These are phyloP conservation scores for Ceratina calcarata DNA, from an alignment of 1,140 invertebrate genomes.

Conservation along the genomic window DNA sequence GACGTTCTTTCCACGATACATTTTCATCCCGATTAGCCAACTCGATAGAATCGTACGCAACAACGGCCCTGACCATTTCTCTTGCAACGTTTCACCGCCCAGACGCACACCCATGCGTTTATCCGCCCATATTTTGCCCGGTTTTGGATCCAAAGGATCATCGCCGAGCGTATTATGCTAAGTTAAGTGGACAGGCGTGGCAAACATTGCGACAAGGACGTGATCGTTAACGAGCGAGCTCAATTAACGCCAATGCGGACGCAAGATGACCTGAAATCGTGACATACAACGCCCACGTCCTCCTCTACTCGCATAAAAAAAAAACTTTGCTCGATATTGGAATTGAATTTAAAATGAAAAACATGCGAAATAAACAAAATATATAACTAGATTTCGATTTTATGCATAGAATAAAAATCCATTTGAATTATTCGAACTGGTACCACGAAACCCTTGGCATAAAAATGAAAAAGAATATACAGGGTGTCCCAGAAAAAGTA, in stretches of 20 bases:
- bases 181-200: neutral
- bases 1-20: constrained; percentile 17
- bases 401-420: no score
- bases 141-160: neutral
- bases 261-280: constrained; percentile 46
- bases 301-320: neutral
- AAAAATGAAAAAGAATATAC: no score
- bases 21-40: constrained; percentile 30
- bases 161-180: no score
- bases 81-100: neutral
- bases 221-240: constrained; percentile 41
- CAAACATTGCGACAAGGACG: constrained; percentile 42
- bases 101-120: neutral
- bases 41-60: neutral
- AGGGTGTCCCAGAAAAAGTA: no score
- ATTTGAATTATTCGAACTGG: no score
- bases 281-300: neutral
- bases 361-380: no score
- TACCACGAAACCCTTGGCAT: no score
- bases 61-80: constrained; percentile 6
- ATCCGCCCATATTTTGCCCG: neutral
- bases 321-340: no score
- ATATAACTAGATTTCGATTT: no score
- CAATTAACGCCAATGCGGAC: constrained; percentile 52
- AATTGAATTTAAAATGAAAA: no score